Conservation (phyloP, 2,113 vertebrate genomes). For the Onychostoma macrolepis region DNA sequence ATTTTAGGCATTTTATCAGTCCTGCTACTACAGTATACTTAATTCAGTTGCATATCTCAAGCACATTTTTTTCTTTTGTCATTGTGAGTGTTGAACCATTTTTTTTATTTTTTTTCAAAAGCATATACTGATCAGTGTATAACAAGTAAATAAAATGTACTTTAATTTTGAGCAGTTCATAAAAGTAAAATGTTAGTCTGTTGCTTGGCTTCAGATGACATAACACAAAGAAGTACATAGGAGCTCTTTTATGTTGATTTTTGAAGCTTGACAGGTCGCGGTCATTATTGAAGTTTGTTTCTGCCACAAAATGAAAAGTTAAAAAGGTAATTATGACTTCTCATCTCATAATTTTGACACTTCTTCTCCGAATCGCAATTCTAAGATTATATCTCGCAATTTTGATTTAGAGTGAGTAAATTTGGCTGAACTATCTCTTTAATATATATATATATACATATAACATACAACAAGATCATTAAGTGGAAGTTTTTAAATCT, state of each 20-base stretch:
- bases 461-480: neutral
- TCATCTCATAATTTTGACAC: too few relatives aligned
- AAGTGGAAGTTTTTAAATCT: neutral
- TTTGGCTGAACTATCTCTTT: neutral
- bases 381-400: too few relatives aligned
- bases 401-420: neutral
- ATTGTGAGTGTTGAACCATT: neutral
- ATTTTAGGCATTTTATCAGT: neutral
- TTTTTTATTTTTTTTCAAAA: too few relatives aligned
- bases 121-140: neutral
- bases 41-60: neutral
- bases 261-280: too few relatives aligned
- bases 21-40: too few relatives aligned
- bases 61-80: neutral
- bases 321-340: too few relatives aligned
- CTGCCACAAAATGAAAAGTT: too few relatives aligned
- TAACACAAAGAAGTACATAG: neutral
- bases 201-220: neutral
- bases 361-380: too few relatives aligned
- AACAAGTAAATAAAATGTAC: neutral
- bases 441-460: neutral
- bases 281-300: neutral
- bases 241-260: neutral
- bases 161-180: neutral
- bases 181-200: neutral